Base-by-base conservation (phyloP, 2,888 invertebrate species). In the Tortricodes alternella region DNA sequence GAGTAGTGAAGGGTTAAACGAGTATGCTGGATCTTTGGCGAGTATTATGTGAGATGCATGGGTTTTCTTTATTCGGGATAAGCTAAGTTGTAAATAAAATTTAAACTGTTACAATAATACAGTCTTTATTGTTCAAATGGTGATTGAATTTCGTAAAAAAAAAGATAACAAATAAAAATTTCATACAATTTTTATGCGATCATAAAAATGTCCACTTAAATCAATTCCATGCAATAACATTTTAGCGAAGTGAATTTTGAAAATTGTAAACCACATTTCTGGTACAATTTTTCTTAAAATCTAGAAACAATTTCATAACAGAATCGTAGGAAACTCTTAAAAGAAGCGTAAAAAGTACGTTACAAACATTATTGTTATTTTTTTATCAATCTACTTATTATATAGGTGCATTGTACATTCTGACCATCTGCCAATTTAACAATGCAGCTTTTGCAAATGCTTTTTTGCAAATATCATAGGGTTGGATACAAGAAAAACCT, bases 381-480 rank as follows among this genome's bases (percentile, higher is more conserved):
- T 43, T 50, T 37, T 9, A 50, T 13, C 5, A 32, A 23, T 48
- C 18, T 62, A n/a, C n/a, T n/a, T n/a, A 66, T 66, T 70, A 66
- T 65, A 61, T 46, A 27, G 51, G 35, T 53, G 66, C 64, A 64
- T 71, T 70, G 71, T 73, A 39, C 43, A 39, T 62, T 64, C 66
- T 67, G 70, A 68, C 80, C 88, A 88, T 85, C 87, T 87, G 88
- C 79, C 69, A 64, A 69, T 65, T 67, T 69, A 62, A 83, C 81
- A 84, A 78, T 77, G 78, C 76, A 80, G 74, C 79, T 78, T 85
- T 83, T 73, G 74, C 78, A 67, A 73, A 70, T 74, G 73, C 72
- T 77, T 78, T n/a, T 84, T 83, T 56, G 83, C 83, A 70, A 80
- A 61, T 64, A 64, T 67, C 61, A 65, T 65, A 74, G 81, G 81